A percentile compares a stretch with the other conserved stretches of the same genome.
Conservation (phyloP, 2,113 vertebrate genomes). For the Cinclus cinclus region DNA sequence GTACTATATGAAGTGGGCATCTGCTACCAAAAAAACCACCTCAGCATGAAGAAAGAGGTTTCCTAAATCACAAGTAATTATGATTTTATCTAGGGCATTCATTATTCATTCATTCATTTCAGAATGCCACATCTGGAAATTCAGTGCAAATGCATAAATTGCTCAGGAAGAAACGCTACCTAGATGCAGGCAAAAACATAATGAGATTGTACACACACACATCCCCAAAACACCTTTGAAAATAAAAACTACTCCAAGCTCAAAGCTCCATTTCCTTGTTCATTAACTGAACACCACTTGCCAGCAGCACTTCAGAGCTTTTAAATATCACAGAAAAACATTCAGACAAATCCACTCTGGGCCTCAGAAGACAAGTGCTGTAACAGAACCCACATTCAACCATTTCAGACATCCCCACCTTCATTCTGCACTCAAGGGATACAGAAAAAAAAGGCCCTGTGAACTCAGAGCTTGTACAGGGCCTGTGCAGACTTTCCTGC, state of each 20-base stretch:
- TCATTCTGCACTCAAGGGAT: neutral
- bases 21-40: neutral
- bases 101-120: neutral
- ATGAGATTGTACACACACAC: neutral
- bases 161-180: neutral
- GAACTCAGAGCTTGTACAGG: neutral
- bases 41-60: neutral
- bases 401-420: neutral
- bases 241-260: neutral
- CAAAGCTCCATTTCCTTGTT: neutral
- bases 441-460: neutral
- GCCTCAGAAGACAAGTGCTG: neutral
- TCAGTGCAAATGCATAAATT: neutral
- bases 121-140: neutral
- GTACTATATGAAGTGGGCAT: neutral
- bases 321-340: neutral
- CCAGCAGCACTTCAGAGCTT: slow-evolving; percentile 28
- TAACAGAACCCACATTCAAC: neutral
- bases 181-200: neutral
- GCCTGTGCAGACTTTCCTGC: neutral
- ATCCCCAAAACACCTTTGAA: neutral
- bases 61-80: neutral
- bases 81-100: neutral
- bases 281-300: neutral
- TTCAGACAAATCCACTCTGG: neutral